A percentile compares a stretch with the other conserved stretches of the same genome.
Evolutionary conservation across 2,888 invertebrate genomes (phyloP).

Genomic region (Cheiracanthium punctorium): DNA sequence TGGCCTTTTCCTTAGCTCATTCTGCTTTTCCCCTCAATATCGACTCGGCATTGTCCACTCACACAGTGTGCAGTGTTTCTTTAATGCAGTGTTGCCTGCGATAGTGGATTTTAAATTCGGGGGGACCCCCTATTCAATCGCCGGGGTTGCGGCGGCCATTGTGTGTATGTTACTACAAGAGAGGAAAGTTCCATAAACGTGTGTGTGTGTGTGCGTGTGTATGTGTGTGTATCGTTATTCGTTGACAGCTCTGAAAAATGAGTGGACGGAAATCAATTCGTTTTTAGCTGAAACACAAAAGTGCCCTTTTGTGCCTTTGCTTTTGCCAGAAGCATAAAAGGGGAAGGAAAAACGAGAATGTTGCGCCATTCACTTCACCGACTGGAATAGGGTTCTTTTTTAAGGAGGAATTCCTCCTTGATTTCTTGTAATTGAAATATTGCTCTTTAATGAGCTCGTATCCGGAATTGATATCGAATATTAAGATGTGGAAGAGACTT

Average conservation of each 20-base stretch:
- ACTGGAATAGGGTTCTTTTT: not conserved
- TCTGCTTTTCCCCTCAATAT: not conserved
- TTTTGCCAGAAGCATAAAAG: not conserved
- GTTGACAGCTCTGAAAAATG: slow-evolving; percentile 62
- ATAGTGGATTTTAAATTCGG: slow-evolving; percentile 69
- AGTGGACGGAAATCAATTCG: slow-evolving; percentile 61
- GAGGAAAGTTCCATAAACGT: not conserved
- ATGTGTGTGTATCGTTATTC: slow-evolving; percentile 44
- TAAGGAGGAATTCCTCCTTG: not conserved
- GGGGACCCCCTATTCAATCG: slow-evolving; percentile 14
- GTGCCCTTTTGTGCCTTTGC: slow-evolving; percentile 23
- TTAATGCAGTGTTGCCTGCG: slow-evolving; percentile 44
- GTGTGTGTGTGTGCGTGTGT: too few species aligned
- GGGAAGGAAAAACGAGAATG: slow-evolving; percentile 10
- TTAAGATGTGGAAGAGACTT: not conserved
- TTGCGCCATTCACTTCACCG: too few species aligned
- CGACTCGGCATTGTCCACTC: slow-evolving; percentile 25
- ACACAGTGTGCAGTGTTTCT: not conserved
- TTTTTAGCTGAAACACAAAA: slow-evolving; percentile 65
- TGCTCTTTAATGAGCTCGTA: not conserved
- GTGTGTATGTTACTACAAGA: slow-evolving; percentile 23
- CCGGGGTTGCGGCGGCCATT: slow-evolving; percentile 18
- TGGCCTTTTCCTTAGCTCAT: slow-evolving; percentile 25
- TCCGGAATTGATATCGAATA: not conserved
- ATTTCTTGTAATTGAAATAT: slow-evolving; percentile 6